Conservation (phyloP, 35 echinoderm and acorn worm genomes). For the Antedon bifida region DNA sequence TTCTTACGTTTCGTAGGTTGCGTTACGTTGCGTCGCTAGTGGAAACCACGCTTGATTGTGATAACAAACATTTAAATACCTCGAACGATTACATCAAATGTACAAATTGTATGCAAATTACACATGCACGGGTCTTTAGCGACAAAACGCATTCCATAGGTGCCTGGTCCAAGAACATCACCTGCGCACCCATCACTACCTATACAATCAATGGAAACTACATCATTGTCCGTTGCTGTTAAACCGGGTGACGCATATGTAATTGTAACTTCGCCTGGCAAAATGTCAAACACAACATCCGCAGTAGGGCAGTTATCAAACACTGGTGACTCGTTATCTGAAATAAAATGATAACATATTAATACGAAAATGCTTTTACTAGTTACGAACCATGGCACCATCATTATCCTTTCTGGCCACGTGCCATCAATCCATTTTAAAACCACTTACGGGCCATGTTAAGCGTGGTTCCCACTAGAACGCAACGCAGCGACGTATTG, state of each 20-base stretch:
- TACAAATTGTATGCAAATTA: not conserved
- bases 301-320: not conserved
- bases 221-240: not conserved
- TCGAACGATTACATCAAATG: not conserved
- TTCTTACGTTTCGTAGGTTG: no score
- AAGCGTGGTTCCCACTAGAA: no score
- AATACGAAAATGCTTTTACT: no score
- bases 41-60: no score
- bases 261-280: not conserved
- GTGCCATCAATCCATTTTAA: no score
- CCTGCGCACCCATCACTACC: not conserved
- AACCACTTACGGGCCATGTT: no score
- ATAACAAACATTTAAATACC: not conserved
- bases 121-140: not conserved
- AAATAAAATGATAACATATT: not conserved
- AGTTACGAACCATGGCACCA: no score
- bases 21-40: no score
- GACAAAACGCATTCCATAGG: not conserved
- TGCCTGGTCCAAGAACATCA: not conserved
- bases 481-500: no score
- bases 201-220: not conserved
- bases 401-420: no score
- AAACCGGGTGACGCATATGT: not conserved
- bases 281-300: not conserved
- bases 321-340: not conserved